Conservation (phyloP, 37 sponge, comb jelly and placozoan genomes). For the Axinella damicornis region DNA sequence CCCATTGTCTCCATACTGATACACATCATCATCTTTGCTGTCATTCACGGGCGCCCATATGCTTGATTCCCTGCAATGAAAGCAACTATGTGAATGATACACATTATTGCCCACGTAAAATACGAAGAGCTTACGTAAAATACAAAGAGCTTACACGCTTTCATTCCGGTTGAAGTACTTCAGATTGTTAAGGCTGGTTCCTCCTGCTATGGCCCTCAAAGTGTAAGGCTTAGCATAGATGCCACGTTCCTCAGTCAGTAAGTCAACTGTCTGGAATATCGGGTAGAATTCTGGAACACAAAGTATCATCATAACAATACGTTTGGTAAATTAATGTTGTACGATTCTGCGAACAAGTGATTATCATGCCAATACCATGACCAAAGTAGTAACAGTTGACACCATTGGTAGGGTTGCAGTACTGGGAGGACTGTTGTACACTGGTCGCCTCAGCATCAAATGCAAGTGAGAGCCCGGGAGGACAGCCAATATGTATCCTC, state of each 20-base stretch:
- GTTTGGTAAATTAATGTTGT: neutral
- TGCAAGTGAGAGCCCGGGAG: slow-evolving; percentile 40
- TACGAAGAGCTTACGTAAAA: neutral
- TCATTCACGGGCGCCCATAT: slow-evolving; percentile 46
- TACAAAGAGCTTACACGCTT: neutral
- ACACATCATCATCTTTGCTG: neutral
- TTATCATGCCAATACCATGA: neutral
- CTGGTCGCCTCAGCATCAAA: slow-evolving; percentile 33
- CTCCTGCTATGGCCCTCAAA: slow-evolving; percentile 49
- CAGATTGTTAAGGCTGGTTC: slow-evolving; percentile 17
- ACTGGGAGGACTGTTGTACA: slow-evolving; percentile 23
- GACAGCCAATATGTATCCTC: slow-evolving; percentile 57
- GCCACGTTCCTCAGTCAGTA: slow-evolving; percentile 25
- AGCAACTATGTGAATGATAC: neutral
- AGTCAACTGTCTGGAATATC: slow-evolving; percentile 37
- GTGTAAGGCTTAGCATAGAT: slow-evolving; percentile 42
- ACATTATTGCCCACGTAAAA: neutral
- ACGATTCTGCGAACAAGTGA: no score
- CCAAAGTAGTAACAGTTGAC: slow-evolving; percentile 46
- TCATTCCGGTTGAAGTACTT: slow-evolving; percentile 1
- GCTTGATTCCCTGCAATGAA: slow-evolving; percentile 8
- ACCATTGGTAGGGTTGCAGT: slow-evolving; percentile 20
- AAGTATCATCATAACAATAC: neutral
- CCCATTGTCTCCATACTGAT: slow-evolving; percentile 25
- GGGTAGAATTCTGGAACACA: slow-evolving; percentile 55